Percentiles rank a stretch among this genome's conserved stretches.
phyloP scores from a whole-genome alignment of 64 coral and sea anemone species.

The Orbicella faveolata region DNA sequence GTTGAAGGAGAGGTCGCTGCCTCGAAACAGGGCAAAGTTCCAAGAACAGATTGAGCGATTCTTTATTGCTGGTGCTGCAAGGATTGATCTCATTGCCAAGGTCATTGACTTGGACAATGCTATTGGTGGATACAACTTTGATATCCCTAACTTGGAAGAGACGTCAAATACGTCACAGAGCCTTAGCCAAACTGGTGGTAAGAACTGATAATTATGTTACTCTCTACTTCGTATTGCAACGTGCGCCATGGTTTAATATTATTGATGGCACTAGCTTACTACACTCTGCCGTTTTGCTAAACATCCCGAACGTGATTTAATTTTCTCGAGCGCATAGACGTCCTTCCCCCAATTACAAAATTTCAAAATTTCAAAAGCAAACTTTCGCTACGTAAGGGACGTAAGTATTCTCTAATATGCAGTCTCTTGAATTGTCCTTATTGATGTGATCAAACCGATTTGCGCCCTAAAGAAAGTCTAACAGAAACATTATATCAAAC shows the following conservation, averaged over 20 bases:
- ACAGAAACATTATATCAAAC: no score
- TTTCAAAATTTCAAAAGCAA: no score
- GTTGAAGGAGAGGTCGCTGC: background rate
- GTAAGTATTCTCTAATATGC: no score
- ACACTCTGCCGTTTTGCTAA: no score
- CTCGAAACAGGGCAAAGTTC: background rate
- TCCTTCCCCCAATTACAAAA: no score
- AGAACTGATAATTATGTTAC: background rate
- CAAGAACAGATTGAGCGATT: background rate
- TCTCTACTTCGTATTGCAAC: background rate
- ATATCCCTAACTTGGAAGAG: background rate
- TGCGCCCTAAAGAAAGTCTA: no score
- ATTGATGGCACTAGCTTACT: background rate
- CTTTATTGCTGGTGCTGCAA: constrained; percentile 11
- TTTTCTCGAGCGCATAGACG: no score
- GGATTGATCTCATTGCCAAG: constrained; percentile 11
- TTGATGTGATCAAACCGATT: no score
- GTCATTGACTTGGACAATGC: constrained; percentile 2
- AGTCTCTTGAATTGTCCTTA: no score
- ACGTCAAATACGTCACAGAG: background rate
- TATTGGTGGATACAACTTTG: constrained; percentile 19
- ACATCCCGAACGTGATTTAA: no score
- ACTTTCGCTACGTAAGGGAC: no score
- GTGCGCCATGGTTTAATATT: no score
- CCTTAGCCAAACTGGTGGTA: background rate